Evolutionary conservation across 2,797 vertebrate genomes (phyloP).

Genomic region (Bryconaethiops microstoma): DNA sequence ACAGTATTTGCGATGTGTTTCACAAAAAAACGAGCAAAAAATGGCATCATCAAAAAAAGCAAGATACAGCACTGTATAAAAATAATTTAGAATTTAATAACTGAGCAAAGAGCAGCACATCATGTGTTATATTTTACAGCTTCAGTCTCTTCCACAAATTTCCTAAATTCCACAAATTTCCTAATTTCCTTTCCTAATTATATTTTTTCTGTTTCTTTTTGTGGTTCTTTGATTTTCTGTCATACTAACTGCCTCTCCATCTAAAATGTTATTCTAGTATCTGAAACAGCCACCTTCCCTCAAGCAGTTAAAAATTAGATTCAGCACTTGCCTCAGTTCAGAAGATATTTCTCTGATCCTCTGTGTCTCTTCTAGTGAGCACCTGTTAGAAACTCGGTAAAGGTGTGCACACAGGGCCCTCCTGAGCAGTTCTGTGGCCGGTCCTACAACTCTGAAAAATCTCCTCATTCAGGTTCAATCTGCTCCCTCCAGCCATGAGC

Average conservation of each 20-base stretch:
- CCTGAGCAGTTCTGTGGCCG: constrained; percentile 38
- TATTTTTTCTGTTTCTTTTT: too few species aligned
- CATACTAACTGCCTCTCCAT: not conserved
- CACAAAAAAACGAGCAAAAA: too few species aligned
- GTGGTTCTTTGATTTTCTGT: too few species aligned
- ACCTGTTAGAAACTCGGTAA: constrained; percentile 74
- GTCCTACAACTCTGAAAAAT: constrained; percentile 44
- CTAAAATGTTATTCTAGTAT: not conserved
- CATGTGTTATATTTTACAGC: not conserved
- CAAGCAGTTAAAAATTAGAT: not conserved
- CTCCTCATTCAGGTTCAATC: constrained; percentile 73
- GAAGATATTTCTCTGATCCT: constrained; percentile 48
- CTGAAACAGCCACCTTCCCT: not conserved
- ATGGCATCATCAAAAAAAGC: not conserved
- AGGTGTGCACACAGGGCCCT: constrained; percentile 57
- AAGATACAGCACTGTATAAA: not conserved
- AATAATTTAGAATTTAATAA: not conserved
- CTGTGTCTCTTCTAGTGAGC: constrained; percentile 59
- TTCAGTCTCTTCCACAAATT: not conserved
- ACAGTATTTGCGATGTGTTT: too few species aligned
- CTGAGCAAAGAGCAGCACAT: not conserved
- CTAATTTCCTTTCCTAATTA: too few species aligned
- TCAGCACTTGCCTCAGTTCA: constrained; percentile 66
- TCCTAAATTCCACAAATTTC: too few species aligned
- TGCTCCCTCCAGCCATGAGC: constrained; percentile 68